A percentile compares a stretch with the other conserved stretches of the same genome.
Conservation (phyloP, 1,140 invertebrate genomes). For the Drosophila navojoa region DNA sequence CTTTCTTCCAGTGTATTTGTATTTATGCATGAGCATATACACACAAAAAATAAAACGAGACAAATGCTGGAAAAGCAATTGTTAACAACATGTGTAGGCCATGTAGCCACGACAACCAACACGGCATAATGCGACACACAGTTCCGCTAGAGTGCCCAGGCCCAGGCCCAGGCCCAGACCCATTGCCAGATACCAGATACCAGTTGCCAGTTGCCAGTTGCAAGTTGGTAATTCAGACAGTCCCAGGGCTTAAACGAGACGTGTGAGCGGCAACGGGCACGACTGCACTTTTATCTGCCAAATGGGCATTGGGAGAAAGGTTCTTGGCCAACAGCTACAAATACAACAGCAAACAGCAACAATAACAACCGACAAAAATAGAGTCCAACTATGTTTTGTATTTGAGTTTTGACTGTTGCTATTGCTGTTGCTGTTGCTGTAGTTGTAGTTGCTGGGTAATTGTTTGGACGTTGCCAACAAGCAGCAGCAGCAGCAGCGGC, state of each 20-base stretch:
- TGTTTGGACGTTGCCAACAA: constrained; percentile 59
- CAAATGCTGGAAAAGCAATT: constrained; percentile 60
- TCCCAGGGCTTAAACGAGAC: constrained; percentile 39
- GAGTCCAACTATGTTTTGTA: constrained; percentile 25
- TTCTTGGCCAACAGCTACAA: constrained; percentile 33
- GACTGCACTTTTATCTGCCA: constrained; percentile 43
- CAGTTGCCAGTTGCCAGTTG: constrained; percentile 17
- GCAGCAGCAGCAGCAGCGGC: constrained; percentile 31
- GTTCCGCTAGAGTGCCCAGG: constrained; percentile 75
- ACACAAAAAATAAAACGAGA: constrained; percentile 26
- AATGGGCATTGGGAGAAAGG: constrained; percentile 42
- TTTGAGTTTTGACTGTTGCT: constrained; percentile 57
- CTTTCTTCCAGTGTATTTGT: constrained; percentile 34
- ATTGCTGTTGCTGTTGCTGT: constrained; percentile 53
- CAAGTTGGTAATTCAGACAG: constrained; percentile 19
- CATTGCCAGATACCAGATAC: constrained; percentile 31
- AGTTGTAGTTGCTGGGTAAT: constrained; percentile 56
- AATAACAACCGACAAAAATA: constrained; percentile 27
- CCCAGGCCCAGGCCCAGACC: constrained; percentile 55
- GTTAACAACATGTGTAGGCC: constrained; percentile 69
- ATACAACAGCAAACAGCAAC: constrained; percentile 8
- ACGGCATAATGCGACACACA: constrained; percentile 77
- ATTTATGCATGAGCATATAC: constrained; percentile 60
- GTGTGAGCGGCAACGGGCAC: constrained; percentile 52
- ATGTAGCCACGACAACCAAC: constrained; percentile 75